A percentile compares a stretch with the other conserved stretches of the same genome.
phyloP scores from a whole-genome alignment of 2,797 vertebrate species.

The Mycteria americana region DNA sequence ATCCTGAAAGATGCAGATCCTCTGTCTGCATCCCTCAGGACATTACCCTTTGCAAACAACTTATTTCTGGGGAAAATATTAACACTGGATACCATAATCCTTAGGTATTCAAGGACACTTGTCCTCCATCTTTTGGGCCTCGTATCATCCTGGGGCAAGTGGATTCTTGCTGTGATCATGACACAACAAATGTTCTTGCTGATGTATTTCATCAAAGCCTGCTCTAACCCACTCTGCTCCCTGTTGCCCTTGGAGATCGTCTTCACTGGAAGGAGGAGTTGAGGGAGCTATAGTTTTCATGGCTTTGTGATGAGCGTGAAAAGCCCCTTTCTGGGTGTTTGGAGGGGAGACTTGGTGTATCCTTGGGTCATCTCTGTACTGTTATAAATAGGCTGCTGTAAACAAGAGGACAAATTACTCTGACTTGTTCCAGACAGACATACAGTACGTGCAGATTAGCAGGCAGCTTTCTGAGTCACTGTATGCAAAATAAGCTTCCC shows the following conservation, averaged over 20 bases:
- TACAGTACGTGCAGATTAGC: conserved; percentile 70
- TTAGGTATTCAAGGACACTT: not conserved
- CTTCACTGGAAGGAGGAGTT: not conserved
- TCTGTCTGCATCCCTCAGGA: not conserved
- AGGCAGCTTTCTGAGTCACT: conserved; percentile 70
- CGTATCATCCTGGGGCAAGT: not conserved
- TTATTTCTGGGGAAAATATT: not conserved
- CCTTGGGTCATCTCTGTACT: conserved; percentile 24
- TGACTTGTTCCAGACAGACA: conserved; percentile 64
- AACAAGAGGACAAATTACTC: conserved; percentile 64
- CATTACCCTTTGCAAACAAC: not conserved
- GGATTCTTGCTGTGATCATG: not conserved
- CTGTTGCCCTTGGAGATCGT: not conserved
- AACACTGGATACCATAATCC: not conserved
- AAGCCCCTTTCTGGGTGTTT: conserved; percentile 35
- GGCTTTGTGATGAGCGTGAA: conserved; percentile 35
- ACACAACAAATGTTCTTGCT: not conserved
- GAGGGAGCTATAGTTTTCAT: not conserved
- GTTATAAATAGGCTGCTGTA: conserved; percentile 67
- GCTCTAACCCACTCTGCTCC: not conserved
- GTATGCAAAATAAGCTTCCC: conserved; percentile 68
- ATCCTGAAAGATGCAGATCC: not conserved
- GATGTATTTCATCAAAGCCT: conserved; percentile 6
- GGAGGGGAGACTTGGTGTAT: not conserved
- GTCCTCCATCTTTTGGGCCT: not conserved